Percentiles rank a stretch among this genome's conserved stretches.
phyloP scores from a whole-genome alignment of 2,797 vertebrate genomes.

The Pseudocheirus occidentalis region DNA sequence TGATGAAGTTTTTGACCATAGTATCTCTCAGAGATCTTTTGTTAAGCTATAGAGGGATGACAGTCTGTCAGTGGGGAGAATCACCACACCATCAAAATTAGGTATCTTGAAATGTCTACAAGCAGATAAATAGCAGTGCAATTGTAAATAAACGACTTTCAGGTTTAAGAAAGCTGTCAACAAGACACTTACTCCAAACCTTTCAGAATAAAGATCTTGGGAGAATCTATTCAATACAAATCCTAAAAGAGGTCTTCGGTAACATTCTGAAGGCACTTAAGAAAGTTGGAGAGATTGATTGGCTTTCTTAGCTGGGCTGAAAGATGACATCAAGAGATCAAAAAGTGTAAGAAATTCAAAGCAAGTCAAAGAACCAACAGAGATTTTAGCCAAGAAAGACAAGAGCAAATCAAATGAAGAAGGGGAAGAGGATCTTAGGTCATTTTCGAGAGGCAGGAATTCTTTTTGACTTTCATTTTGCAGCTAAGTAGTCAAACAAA shows the following conservation, averaged over 20 bases:
- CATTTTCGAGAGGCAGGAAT: slow-evolving; percentile 16
- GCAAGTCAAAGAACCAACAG: slow-evolving; percentile 3
- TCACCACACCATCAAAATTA: neutral
- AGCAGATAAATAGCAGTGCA: neutral
- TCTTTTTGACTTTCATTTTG: slow-evolving; percentile 10
- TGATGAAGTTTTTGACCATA: neutral
- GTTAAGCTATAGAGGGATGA: neutral
- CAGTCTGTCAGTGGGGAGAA: neutral
- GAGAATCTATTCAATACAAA: neutral
- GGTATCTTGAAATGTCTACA: neutral
- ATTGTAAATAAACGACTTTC: neutral
- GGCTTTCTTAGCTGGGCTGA: neutral
- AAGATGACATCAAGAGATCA: slow-evolving; percentile 19
- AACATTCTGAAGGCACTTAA: neutral
- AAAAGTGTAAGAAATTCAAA: slow-evolving; percentile 46
- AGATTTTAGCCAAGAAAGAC: slow-evolving; percentile 2
- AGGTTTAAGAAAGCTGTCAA: slow-evolving; percentile 1
- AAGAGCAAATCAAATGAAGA: neutral
- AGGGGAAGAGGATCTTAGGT: neutral
- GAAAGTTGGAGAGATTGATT: neutral
- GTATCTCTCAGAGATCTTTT: neutral
- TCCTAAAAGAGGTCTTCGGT: slow-evolving; percentile 21
- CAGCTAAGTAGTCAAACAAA: neutral
- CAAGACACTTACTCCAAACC: neutral
- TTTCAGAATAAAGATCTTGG: slow-evolving; percentile 14